These are phyloP conservation scores for Pemphredon lugubris DNA, from an alignment of 2,888 invertebrate species.

Conservation along the genomic window DNA sequence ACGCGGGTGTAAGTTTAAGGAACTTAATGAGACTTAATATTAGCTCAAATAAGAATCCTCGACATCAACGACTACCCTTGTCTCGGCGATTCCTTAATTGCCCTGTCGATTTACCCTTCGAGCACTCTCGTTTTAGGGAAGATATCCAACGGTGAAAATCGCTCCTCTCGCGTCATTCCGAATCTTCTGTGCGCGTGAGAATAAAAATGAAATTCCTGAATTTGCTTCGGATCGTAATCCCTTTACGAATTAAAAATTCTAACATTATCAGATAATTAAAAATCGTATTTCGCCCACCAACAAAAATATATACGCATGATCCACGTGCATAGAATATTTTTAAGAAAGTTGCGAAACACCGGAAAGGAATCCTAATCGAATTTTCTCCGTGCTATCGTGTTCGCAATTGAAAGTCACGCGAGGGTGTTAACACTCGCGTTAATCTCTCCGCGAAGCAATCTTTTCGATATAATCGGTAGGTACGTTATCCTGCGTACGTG, in stretches of 20 bases:
- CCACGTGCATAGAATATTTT: not conserved
- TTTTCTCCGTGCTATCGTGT: not conserved
- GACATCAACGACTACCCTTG: not conserved
- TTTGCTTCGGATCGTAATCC: not conserved
- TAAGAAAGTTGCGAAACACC: not conserved
- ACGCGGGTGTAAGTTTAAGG: no score
- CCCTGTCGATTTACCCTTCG: conserved; percentile 30
- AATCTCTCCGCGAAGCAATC: conserved; percentile 32
- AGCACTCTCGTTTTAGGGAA: conserved; percentile 38
- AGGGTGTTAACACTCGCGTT: conserved; percentile 31
- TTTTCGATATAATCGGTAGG: conserved; percentile 25
- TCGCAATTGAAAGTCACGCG: conserved; percentile 55
- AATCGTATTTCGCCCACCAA: not conserved
- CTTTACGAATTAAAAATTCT: no score
- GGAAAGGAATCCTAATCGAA: not conserved
- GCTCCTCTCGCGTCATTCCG: conserved; percentile 31
- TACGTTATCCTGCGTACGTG: not conserved
- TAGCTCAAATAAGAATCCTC: conserved; percentile 33
- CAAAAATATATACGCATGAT: no score
- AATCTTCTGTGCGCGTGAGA: conserved; percentile 4
- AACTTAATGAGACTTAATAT: conserved; percentile 19
- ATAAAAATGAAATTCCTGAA: conserved; percentile 3
- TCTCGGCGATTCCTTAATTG: conserved; percentile 9
- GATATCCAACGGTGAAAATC: conserved; percentile 46
- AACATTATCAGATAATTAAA: no score